These are phyloP conservation scores for Acanthurus tractus DNA, from an alignment of 2,797 vertebrate species.

Conservation along the genomic window DNA sequence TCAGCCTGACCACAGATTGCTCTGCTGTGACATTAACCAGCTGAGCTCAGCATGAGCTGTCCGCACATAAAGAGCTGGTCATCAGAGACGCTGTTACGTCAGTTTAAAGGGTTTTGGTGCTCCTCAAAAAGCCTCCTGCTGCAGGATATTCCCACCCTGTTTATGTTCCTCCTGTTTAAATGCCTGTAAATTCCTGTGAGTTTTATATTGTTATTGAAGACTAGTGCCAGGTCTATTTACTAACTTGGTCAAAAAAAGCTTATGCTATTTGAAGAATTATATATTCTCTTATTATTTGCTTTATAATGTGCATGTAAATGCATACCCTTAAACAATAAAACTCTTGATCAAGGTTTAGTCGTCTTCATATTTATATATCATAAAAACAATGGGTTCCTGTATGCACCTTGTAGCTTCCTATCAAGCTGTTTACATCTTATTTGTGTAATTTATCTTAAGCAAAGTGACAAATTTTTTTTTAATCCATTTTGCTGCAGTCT, in stretches of 20 bases:
- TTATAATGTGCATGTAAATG: slow-evolving; percentile 92
- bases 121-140: slow-evolving; percentile 23
- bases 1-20: too few species aligned
- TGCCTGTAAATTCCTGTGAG: slow-evolving; percentile 71
- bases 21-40: background rate
- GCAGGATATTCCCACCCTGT: slow-evolving; percentile 76
- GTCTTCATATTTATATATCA: slow-evolving; percentile 14
- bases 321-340: slow-evolving; percentile 92
- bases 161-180: slow-evolving; percentile 41
- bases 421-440: too few species aligned
- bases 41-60: background rate
- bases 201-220: slow-evolving; percentile 76
- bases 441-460: background rate
- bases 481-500: background rate
- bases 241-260: slow-evolving; percentile 82
- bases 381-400: background rate
- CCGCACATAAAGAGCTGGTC: too few species aligned
- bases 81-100: background rate
- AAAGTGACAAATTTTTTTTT: too few species aligned
- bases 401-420: background rate
- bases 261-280: slow-evolving; percentile 88
- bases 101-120: slow-evolving; percentile 20
- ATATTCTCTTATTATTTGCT: slow-evolving; percentile 89
- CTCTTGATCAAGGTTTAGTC: slow-evolving; percentile 46
- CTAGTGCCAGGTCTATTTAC: slow-evolving; percentile 88